Conservation (phyloP, 2,113 vertebrate species). For the Trinectes maculatus region DNA sequence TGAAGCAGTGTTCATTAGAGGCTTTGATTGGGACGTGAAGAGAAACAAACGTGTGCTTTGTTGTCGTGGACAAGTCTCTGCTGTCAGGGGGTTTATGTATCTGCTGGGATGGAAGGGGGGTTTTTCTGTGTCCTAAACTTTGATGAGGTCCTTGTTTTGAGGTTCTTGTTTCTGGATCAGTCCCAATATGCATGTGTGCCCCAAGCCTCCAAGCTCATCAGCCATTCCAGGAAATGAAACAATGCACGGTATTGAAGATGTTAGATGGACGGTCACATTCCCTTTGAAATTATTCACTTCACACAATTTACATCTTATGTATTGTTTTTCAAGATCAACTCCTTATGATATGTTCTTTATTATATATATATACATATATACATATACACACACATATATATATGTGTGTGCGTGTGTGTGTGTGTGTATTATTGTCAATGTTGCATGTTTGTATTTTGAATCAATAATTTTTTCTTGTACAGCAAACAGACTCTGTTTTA, state of each 20-base stretch:
- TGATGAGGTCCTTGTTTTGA: constrained; percentile 69
- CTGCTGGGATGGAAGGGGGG: constrained; percentile 25
- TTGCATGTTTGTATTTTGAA: no score
- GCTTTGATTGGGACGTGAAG: constrained; percentile 64
- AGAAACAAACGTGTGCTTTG: constrained; percentile 77
- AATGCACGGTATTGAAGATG: constrained; percentile 46
- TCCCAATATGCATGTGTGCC: constrained; percentile 28
- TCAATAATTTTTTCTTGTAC: no score
- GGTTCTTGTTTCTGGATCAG: constrained; percentile 55
- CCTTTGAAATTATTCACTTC: no score
- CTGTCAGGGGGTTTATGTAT: constrained; percentile 48
- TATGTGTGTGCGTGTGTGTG: no score
- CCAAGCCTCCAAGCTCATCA: constrained; percentile 38
- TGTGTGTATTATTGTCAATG: no score
- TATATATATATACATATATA: no score
- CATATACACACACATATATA: no score
- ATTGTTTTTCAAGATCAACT: background rate
- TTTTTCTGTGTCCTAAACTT: constrained; percentile 35
- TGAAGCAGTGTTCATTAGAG: constrained; percentile 79
- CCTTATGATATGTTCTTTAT: background rate
- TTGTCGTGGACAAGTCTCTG: constrained; percentile 61
- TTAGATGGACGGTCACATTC: constrained; percentile 19
- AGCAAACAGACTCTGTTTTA: background rate
- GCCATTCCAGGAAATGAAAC: constrained; percentile 48
- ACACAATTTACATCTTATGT: background rate